A percentile compares a stretch with the other conserved stretches of the same genome.
Evolutionary conservation across 2,888 invertebrate species (phyloP).

Genomic region (Ornithoptera priamus): DNA sequence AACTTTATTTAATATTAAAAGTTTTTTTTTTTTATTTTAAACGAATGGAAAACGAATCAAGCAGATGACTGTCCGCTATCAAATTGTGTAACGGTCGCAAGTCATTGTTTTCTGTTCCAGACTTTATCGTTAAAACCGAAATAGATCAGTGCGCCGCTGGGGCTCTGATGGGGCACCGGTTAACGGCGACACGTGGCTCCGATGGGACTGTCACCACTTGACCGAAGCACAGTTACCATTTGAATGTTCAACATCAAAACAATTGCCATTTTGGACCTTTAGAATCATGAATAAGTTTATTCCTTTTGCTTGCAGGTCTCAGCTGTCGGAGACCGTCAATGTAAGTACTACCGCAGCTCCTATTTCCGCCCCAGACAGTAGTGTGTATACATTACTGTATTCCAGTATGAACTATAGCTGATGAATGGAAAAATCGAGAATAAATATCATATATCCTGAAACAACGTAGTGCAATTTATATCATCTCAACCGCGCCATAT

Average conservation of each 20-base stretch:
- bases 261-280: too few species aligned
- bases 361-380: too few species aligned
- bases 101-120: conserved; percentile 48
- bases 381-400: too few species aligned
- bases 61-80: conserved; percentile 38
- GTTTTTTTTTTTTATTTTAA: neutral
- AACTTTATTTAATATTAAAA: neutral
- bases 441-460: too few species aligned
- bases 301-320: too few species aligned
- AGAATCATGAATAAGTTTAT: too few species aligned
- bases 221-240: conserved; percentile 26
- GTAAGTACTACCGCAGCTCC: too few species aligned
- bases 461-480: too few species aligned
- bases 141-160: conserved; percentile 56
- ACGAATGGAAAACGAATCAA: neutral
- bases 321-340: too few species aligned
- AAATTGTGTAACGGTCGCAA: conserved; percentile 34
- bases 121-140: conserved; percentile 63
- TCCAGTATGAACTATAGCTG: too few species aligned
- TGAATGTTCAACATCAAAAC: conserved; percentile 3
- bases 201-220: conserved; percentile 47
- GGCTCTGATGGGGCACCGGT: conserved; percentile 45
- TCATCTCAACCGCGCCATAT: too few species aligned
- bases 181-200: conserved; percentile 68
- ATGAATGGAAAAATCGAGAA: too few species aligned